Evolutionary conservation across 1,140 invertebrate species (phyloP), one percentile per base, ranked within the genome.

Genomic region (Lasioglossum albipes): DNA sequence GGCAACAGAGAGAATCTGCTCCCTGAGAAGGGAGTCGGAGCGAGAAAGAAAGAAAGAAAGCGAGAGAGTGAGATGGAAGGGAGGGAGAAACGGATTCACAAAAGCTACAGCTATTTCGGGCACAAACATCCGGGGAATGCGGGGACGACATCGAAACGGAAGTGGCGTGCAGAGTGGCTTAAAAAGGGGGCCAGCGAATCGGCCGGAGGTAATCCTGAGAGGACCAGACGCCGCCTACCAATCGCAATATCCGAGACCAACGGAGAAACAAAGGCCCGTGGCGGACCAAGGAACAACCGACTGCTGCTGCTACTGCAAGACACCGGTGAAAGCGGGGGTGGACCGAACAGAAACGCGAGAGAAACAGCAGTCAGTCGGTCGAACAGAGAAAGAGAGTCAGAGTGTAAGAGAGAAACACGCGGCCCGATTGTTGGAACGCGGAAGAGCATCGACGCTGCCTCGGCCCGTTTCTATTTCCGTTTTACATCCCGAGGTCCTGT

Each of bases 361-460:
- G 67, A 69, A 27, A 22, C 20, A n/a, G 52, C 36, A 7, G n/a
- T 27, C 49, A 49, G 59, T 27, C 49, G 49, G 59, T 4, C 66
- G 42, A 7, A 68, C 64, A 31, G 22, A 12, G 45, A 49, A 13
- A 49, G 79, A 20, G 52, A 57, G 16, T 7, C 6, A 16, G 52
- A 57, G 16, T 27, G 27, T 27, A 27, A 18, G 13, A 54, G 16
- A 54, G 52, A 54, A 16, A 5, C 18, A 10, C 45, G 45, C 45
- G 79, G 82, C 41, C 70, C 88, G 88, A 90, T 90, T 90, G 89
- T 91, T 90, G 89, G 90, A 90, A 91, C 88, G 89, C 89, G 89
- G 89, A 90, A 90, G 89, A 82, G 74, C 76, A 75, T 79, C 80
- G 76, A 78, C 54, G 67, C 61, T 49, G 45, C 27, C 74, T 72